Percentiles rank a stretch among this genome's conserved stretches.
phyloP scores from a whole-genome alignment of 2,113 vertebrate genomes.

The Diglossa brunneiventris region DNA sequence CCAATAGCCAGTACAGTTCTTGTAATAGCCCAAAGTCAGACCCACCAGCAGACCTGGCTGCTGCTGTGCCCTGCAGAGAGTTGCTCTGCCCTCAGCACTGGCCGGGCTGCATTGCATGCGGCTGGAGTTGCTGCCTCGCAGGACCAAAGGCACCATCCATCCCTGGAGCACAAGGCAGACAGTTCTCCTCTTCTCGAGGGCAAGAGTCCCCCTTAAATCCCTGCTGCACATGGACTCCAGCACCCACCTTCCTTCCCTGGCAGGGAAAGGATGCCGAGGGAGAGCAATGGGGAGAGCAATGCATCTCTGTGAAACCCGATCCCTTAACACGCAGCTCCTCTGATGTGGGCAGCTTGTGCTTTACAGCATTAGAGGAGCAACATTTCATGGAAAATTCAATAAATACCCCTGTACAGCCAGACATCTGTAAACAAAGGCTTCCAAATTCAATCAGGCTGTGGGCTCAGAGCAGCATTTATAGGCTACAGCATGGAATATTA shows the following conservation, averaged over 20 bases:
- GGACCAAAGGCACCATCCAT: neutral
- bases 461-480: constrained; percentile 81
- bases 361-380: constrained; percentile 88
- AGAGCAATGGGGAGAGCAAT: constrained; percentile 65
- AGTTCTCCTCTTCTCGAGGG: neutral
- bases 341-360: constrained; percentile 84
- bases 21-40: neutral
- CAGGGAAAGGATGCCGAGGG: neutral
- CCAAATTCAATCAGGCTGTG: constrained; percentile 86
- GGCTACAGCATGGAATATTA: constrained; percentile 81
- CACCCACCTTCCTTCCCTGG: neutral
- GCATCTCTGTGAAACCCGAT: constrained; percentile 80
- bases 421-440: constrained; percentile 89
- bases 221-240: neutral
- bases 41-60: neutral
- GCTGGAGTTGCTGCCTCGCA: neutral
- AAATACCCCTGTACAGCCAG: constrained; percentile 86
- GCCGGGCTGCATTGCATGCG: fast-evolving
- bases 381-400: constrained; percentile 90
- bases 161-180: neutral
- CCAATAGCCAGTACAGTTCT: neutral
- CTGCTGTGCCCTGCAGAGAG: neutral
- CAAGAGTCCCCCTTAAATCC: neutral
- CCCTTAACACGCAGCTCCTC: constrained; percentile 75
- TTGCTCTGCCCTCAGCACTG: neutral